Evolutionary conservation across 2,888 invertebrate species (phyloP).

Genomic region (Himalopsyche japonica): DNA sequence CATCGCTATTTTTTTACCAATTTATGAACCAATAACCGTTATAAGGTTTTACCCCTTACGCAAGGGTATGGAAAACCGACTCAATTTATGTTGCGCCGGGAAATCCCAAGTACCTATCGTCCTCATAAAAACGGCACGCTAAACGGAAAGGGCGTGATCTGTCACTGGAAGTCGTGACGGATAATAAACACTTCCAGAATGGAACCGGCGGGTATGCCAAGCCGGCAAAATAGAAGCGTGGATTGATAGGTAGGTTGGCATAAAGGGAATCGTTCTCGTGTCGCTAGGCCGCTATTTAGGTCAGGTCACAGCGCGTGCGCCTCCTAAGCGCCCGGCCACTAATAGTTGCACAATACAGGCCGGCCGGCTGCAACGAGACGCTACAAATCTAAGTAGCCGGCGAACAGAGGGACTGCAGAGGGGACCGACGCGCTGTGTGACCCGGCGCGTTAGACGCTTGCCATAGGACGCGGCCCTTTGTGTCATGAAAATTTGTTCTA

Average conservation of each 20-base stretch:
- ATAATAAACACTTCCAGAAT: not conserved
- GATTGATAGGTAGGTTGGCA: not conserved
- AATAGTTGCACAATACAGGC: constrained; percentile 21
- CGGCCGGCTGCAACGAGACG: not conserved
- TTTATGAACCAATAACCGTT: too few species aligned
- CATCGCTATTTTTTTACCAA: too few species aligned
- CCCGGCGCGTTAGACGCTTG: not conserved
- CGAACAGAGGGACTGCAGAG: not conserved
- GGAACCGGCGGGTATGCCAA: not conserved
- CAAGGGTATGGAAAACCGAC: not conserved
- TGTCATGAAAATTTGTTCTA: not conserved
- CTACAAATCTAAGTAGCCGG: not conserved
- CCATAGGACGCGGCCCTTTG: not conserved
- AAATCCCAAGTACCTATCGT: not conserved
- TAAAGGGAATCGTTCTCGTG: not conserved
- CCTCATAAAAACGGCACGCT: not conserved
- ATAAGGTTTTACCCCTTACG: not conserved
- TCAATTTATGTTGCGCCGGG: not conserved
- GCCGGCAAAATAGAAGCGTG: not conserved
- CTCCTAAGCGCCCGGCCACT: not conserved
- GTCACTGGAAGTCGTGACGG: not conserved
- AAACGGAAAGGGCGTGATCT: not conserved
- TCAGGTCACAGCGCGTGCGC: constrained; percentile 36
- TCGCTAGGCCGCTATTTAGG: constrained; percentile 13
- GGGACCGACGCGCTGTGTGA: not conserved